Evolutionary conservation across 2,888 invertebrate species (phyloP).

Genomic region (Drosophila yooni): DNA sequence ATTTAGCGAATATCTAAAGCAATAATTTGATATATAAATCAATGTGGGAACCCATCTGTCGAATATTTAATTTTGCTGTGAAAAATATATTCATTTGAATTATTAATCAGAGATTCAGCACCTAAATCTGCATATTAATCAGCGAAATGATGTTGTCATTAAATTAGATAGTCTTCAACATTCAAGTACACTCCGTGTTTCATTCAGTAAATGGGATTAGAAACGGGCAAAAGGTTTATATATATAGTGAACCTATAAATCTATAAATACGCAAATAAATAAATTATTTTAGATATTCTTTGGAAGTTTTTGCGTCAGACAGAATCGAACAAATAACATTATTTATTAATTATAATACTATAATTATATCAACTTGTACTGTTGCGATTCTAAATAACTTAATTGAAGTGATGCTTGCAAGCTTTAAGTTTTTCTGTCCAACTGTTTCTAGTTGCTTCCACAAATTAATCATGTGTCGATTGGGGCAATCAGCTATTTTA

Average conservation of each 20-base stretch:
- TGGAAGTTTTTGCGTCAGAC: background rate
- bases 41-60: background rate
- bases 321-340: background rate
- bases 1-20: background rate
- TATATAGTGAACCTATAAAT: background rate
- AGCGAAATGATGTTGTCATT: background rate
- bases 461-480: slow-evolving; percentile 17
- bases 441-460: background rate
- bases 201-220: background rate
- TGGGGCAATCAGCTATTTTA: background rate
- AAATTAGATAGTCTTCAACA: background rate
- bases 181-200: background rate
- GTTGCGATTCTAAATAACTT: background rate
- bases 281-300: background rate
- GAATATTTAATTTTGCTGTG: background rate
- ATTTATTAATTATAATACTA: background rate
- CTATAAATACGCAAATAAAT: no score
- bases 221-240: background rate
- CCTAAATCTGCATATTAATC: background rate
- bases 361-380: background rate
- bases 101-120: background rate
- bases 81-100: background rate
- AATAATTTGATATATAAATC: background rate
- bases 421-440: background rate
- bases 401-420: background rate